These are phyloP conservation scores for Aselliscus stoliczkanus DNA, from an alignment of 2,797 vertebrate species.

Conservation along the genomic window DNA sequence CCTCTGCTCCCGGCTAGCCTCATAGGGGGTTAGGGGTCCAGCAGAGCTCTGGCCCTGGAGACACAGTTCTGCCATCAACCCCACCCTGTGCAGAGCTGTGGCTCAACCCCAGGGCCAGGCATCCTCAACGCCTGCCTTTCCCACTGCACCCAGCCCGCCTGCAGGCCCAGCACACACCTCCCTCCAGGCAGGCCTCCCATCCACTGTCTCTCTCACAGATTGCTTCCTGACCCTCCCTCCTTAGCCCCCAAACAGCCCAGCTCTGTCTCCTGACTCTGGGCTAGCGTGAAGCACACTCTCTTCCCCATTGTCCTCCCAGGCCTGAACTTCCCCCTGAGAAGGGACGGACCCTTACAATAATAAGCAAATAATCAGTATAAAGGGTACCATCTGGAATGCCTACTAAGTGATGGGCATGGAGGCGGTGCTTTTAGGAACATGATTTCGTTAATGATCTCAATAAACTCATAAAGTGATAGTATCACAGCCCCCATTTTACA, in stretches of 20 bases:
- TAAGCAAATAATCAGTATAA: rapidly evolving
- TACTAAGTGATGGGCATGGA: too few species aligned
- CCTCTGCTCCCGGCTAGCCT: background rate
- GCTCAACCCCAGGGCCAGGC: background rate
- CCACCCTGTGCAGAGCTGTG: background rate
- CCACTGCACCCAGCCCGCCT: rapidly evolving
- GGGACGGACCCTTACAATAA: background rate
- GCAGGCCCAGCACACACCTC: background rate
- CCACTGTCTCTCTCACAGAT: rapidly evolving
- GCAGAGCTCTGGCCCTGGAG: background rate
- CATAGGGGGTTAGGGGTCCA: rapidly evolving
- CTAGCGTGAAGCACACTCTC: background rate
- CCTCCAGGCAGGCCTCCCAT: background rate
- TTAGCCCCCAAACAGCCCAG: background rate
- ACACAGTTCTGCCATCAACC: background rate
- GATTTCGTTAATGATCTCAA: rapidly evolving
- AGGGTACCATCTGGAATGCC: background rate
- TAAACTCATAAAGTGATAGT: rapidly evolving
- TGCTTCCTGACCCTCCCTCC: background rate
- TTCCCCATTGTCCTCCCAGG: too few species aligned
- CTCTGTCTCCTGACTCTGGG: background rate
- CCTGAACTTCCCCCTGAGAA: background rate
- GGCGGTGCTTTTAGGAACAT: background rate
- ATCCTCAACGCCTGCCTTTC: background rate
- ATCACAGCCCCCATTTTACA: background rate